These are phyloP conservation scores for Calidris pugnax DNA, from an alignment of 2,113 vertebrate species.

Conservation along the genomic window DNA sequence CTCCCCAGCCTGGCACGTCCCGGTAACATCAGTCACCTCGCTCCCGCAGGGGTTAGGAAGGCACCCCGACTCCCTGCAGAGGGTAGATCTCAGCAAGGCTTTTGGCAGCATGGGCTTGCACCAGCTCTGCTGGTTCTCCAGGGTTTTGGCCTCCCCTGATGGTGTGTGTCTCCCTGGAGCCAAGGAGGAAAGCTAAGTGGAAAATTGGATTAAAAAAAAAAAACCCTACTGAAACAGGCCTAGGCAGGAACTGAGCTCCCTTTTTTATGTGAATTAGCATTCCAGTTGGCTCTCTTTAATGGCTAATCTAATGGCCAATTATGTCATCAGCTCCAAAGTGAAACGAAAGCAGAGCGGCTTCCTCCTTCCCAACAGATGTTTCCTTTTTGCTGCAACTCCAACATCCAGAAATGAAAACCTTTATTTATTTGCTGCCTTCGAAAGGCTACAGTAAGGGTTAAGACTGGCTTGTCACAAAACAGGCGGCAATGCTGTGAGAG, in stretches of 20 bases:
- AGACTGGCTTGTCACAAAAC: neutral
- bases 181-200: neutral
- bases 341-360: neutral
- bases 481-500: neutral
- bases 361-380: constrained; percentile 33
- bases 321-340: constrained; percentile 10
- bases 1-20: neutral
- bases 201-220: neutral
- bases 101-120: neutral
- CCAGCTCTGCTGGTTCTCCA: neutral
- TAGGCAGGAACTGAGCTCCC: neutral
- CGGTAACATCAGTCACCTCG: neutral
- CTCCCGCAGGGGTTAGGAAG: neutral
- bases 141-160: neutral
- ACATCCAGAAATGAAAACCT: neutral
- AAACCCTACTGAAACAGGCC: neutral
- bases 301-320: neutral
- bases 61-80: fast-evolving
- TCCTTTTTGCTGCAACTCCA: neutral
- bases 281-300: constrained; percentile 14
- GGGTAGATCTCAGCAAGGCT: neutral
- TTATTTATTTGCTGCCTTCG: neutral
- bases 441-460: neutral
- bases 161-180: neutral
- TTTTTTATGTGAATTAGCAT: constrained; percentile 8